Conservation (phyloP, 2,113 vertebrate species). For the Syngnathus scovelli region DNA sequence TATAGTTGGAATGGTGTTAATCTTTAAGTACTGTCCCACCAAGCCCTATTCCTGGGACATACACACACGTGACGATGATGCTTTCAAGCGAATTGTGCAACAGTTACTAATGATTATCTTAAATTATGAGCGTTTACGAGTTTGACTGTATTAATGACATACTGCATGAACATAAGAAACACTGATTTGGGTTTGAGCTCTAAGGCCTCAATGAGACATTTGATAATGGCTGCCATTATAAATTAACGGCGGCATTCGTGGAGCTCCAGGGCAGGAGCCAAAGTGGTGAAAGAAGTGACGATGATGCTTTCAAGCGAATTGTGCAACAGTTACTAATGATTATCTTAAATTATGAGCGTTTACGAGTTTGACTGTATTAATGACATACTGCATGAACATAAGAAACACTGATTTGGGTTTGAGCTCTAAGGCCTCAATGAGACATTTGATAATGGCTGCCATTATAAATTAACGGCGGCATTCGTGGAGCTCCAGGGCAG, state of each 20-base stretch:
- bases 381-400: background rate
- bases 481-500: constrained; percentile 40
- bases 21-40: constrained; percentile 58
- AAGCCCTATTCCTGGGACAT: constrained; percentile 56
- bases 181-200: background rate
- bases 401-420: background rate
- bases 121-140: background rate
- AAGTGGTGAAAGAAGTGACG: constrained; percentile 57
- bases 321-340: background rate
- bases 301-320: too few species aligned
- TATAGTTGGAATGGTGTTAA: constrained; percentile 63
- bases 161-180: background rate
- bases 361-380: background rate
- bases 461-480: constrained; percentile 55
- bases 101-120: background rate
- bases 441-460: constrained; percentile 1
- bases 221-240: constrained; percentile 25
- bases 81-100: background rate
- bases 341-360: background rate
- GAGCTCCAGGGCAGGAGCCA: constrained; percentile 43
- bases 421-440: background rate
- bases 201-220: background rate
- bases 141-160: background rate
- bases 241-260: constrained; percentile 52
- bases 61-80: constrained; percentile 5